phyloP scores from a whole-genome alignment of 1,140 invertebrate genomes.

The Drosophila lacertosa region DNA sequence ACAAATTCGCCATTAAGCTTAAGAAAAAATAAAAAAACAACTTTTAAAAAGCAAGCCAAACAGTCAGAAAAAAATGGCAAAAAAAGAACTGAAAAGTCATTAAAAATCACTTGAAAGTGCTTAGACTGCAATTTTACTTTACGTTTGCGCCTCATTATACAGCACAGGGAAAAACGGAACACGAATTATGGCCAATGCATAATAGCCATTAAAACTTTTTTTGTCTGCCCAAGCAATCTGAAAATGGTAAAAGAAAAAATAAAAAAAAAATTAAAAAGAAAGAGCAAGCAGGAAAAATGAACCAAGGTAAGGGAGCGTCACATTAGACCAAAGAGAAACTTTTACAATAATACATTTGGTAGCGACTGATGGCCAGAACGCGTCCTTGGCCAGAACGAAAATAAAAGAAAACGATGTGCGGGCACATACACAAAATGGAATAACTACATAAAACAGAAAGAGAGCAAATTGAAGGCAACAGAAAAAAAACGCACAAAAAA shows the following conservation, averaged over 20 bases:
- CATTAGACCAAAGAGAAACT: conserved; percentile 74
- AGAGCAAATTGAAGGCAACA: conserved; percentile 21
- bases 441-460: conserved; percentile 45
- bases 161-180: conserved; percentile 35
- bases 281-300: conserved; percentile 10
- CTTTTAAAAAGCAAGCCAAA: conserved; percentile 32
- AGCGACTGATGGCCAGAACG: conserved; percentile 43
- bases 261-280: conserved; percentile 10
- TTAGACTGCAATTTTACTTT: conserved; percentile 73
- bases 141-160: conserved; percentile 58
- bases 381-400: conserved; percentile 64
- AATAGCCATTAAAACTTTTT: conserved; percentile 75
- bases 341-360: conserved; percentile 75
- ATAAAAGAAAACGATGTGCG: conserved; percentile 25
- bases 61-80: conserved; percentile 32
- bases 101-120: conserved; percentile 75
- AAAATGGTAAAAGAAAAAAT: conserved; percentile 21
- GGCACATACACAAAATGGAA: conserved; percentile 41
- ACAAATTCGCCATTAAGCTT: conserved; percentile 39
- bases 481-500: conserved; percentile 45
- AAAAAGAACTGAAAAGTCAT: conserved; percentile 54
- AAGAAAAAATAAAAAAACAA: conserved; percentile 20
- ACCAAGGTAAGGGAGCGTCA: conserved; percentile 46
- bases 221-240: conserved; percentile 47
- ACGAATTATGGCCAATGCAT: conserved; percentile 78